Conservation (phyloP, 2,113 vertebrate genomes). For the Passer domesticus region DNA sequence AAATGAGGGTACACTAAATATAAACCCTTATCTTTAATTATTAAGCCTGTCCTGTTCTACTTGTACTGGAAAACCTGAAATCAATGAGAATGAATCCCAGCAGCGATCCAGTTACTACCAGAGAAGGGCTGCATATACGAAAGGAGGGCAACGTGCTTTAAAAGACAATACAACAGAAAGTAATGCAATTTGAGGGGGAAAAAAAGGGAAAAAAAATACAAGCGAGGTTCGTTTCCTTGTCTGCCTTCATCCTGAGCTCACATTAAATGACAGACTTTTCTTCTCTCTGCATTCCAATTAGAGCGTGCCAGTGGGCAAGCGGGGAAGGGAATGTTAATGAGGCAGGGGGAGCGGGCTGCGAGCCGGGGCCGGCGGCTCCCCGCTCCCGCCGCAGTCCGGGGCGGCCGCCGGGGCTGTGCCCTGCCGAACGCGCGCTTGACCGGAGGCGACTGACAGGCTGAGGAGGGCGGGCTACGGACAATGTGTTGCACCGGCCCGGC, state of each 20-base stretch:
- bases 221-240: not conserved
- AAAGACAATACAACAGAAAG: not conserved
- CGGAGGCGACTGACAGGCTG: not conserved
- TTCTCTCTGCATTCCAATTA: constrained; percentile 75
- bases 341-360: not conserved
- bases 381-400: not conserved
- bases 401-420: not conserved
- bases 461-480: not conserved
- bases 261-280: constrained; percentile 63
- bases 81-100: not conserved
- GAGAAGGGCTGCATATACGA: not conserved
- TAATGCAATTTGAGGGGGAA: not conserved
- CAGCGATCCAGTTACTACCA: not conserved
- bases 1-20: constrained; percentile 33
- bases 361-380: not conserved
- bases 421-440: not conserved
- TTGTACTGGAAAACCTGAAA: not conserved
- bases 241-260: not conserved
- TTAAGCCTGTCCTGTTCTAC: constrained; percentile 9
- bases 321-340: constrained; percentile 71
- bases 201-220: not conserved
- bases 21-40: not conserved
- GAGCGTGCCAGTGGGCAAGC: constrained; percentile 59
- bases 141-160: not conserved
- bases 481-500: rapidly evolving